A percentile compares a stretch with the other conserved stretches of the same genome.
Evolutionary conservation across 2,797 vertebrate species (phyloP).

Genomic region (Cichlasoma orientale): DNA sequence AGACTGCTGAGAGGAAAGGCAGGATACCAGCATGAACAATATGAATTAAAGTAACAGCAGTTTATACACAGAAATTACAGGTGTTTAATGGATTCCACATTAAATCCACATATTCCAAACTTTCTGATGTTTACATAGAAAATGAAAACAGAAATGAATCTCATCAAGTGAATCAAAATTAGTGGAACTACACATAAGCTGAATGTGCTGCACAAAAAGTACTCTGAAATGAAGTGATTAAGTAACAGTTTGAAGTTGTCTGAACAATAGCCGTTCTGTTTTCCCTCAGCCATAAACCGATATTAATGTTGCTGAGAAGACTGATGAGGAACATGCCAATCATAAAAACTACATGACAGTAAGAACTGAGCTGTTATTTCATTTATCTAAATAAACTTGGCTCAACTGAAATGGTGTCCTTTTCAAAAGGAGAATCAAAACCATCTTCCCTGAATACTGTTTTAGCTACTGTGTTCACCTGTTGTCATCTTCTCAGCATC

Average conservation of each 20-base stretch:
- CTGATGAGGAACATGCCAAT: not conserved
- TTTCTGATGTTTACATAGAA: not conserved
- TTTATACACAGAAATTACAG: not conserved
- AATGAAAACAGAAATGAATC: not conserved
- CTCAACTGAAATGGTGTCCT: too few species aligned
- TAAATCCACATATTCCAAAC: not conserved
- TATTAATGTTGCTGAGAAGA: not conserved
- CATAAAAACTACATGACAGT: not conserved
- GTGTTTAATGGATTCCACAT: not conserved
- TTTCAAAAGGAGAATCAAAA: too few species aligned
- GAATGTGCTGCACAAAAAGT: not conserved
- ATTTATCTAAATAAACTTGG: not conserved
- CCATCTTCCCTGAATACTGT: not conserved
- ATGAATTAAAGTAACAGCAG: constrained; percentile 1
- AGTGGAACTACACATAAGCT: not conserved
- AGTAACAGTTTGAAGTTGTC: not conserved
- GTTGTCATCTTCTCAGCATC: not conserved
- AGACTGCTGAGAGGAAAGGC: not conserved
- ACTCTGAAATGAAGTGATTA: not conserved
- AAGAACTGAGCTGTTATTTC: not conserved
- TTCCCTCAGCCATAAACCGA: not conserved
- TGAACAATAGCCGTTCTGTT: not conserved
- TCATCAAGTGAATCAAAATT: not conserved
- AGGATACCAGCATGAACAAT: not conserved
- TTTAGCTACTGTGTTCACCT: not conserved